Base-by-base conservation (phyloP, 2,113 vertebrate species). In the Crotalus tigris region DNA sequence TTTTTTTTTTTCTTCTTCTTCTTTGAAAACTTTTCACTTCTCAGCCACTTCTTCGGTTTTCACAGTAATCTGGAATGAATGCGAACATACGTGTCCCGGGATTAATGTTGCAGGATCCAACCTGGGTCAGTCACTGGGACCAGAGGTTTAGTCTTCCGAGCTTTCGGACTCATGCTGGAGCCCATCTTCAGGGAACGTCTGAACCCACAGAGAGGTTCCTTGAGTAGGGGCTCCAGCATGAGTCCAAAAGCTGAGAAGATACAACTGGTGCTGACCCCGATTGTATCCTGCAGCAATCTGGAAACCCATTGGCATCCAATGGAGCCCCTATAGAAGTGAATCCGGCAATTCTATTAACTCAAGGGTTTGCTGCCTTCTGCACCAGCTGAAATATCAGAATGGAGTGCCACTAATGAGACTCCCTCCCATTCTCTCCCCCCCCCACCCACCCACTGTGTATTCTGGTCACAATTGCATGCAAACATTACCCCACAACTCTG, bases 31-130 rank as follows among this genome's bases (percentile, higher is more conserved):
- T 13, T 69, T 69, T 69, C 29, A 69, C 29, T 15, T 69, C 11
- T 69, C 29, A n/a, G 5, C 61, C 29, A 69, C 61, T 69, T n/a
- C 29, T 69, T 69, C 0, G 12, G 61, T 69, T 69, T 29, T 69
- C n/a, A 69, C 64, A 69, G 64, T 33, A 69, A 33, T 69, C 29
- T 69, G 29, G 12, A 69, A 69, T n/a, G 29, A 69, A 15, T 12
- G 13, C 0, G 1, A 69, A n/a, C n/a, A 33, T n/a, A 69, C 0
- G 1, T 5, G 12, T 33, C 29, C 12, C 12, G n/a, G 29, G 12
- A 69, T 69, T 69, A 69, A 33, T 33, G 6, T 33, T 69, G 29
- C 12, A 69, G 29, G 12, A 64, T 64, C 29, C 29, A 29, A n/a
- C 13, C 26, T 64, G 29, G 53, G 10, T 29, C 11, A 0, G 10